A percentile compares a stretch with the other conserved stretches of the same genome.
These are phyloP conservation scores for Marmota flaviventris DNA, from an alignment of 2,113 vertebrate genomes.

Conservation along the genomic window DNA sequence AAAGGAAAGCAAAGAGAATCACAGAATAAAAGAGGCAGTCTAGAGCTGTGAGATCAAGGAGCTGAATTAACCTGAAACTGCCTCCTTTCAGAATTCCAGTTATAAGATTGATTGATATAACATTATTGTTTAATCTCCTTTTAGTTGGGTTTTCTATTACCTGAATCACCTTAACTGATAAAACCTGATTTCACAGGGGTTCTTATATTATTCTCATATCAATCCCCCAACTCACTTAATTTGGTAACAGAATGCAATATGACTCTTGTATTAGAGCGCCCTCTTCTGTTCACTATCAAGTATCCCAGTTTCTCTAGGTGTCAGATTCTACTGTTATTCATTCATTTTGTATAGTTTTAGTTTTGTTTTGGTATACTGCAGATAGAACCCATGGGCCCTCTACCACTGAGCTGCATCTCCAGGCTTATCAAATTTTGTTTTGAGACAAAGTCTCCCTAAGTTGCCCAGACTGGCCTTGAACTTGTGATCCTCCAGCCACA, in stretches of 20 bases:
- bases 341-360: not conserved
- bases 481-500: not conserved
- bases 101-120: not conserved
- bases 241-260: not conserved
- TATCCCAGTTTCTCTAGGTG: not conserved
- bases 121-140: not conserved
- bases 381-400: too few species aligned
- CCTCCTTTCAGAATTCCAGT: not conserved
- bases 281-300: conserved; percentile 25
- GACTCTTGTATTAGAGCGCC: not conserved
- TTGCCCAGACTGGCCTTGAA: too few species aligned
- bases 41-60: not conserved
- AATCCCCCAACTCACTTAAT: not conserved
- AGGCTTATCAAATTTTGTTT: too few species aligned
- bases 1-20: not conserved
- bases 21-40: not conserved
- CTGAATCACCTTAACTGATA: not conserved
- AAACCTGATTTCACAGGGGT: not conserved
- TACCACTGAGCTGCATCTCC: too few species aligned
- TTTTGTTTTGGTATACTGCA: not conserved
- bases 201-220: not conserved
- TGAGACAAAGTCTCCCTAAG: too few species aligned
- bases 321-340: not conserved
- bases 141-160: not conserved
- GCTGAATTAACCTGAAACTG: not conserved